Evolutionary conservation across 2,888 invertebrate species (phyloP).

Genomic region (Dinocampus coccinellae): DNA sequence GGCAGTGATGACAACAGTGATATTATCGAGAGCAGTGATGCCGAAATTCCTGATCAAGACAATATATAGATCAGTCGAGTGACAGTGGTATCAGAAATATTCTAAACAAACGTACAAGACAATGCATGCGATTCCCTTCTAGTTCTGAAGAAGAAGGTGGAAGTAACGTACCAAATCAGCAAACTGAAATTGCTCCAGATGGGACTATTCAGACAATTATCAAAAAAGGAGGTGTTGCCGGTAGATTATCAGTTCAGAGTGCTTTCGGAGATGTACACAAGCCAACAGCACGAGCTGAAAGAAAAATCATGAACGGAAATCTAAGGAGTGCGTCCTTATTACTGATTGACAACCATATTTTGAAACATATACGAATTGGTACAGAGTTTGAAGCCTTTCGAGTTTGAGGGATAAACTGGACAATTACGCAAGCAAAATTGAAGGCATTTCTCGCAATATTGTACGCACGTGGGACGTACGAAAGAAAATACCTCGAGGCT

Average conservation of each 20-base stretch:
- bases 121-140: conserved; percentile 27
- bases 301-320: conserved; percentile 47
- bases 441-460: conserved; percentile 40
- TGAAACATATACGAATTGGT: conserved; percentile 37
- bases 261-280: conserved; percentile 35
- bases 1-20: conserved; percentile 39
- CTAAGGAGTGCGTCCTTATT: conserved; percentile 47
- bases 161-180: conserved; percentile 31
- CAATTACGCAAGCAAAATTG: conserved; percentile 39
- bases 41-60: conserved; percentile 33
- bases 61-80: conserved; percentile 42
- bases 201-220: conserved; percentile 33
- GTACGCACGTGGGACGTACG: conserved; percentile 39
- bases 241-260: conserved; percentile 33
- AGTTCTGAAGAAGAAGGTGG: conserved; percentile 40
- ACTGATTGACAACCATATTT: conserved; percentile 45
- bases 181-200: conserved; percentile 45
- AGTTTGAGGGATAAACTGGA: conserved; percentile 40
- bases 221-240: conserved; percentile 30
- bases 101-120: conserved; percentile 32
- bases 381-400: conserved; percentile 40
- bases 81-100: conserved; percentile 42
- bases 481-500: conserved; percentile 36
- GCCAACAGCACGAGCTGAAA: conserved; percentile 46
- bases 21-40: conserved; percentile 42